phyloP scores from a whole-genome alignment of 2,888 invertebrate genomes.

The Nesidiocoris tenuis region DNA sequence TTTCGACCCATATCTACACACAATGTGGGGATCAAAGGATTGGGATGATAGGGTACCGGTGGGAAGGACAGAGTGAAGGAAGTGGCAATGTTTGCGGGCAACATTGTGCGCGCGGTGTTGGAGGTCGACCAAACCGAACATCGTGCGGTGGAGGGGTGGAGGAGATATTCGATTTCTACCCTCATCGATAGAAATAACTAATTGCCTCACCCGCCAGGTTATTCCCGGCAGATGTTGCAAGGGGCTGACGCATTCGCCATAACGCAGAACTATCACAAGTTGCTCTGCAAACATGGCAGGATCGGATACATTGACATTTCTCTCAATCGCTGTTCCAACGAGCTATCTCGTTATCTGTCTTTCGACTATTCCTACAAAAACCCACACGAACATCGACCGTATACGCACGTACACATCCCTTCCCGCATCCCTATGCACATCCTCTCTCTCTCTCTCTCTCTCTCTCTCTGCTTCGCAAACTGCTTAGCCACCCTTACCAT shows the following conservation, averaged over 20 bases:
- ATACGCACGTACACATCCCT: neutral
- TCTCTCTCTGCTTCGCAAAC: too few relatives aligned
- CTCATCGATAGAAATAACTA: neutral
- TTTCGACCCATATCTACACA: neutral
- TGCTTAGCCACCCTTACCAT: too few relatives aligned
- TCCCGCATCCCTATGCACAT: neutral
- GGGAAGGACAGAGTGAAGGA: neutral
- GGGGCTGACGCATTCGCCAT: neutral
- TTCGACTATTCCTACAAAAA: neutral
- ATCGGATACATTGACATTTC: neutral
- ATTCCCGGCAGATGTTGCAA: too few relatives aligned
- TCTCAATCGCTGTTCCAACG: neutral
- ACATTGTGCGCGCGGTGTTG: neutral
- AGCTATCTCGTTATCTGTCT: too few relatives aligned
- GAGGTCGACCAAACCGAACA: neutral
- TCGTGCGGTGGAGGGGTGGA: neutral
- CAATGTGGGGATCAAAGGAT: neutral
- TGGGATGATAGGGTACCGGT: neutral
- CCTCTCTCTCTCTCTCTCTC: neutral
- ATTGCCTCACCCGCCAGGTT: neutral
- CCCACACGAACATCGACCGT: neutral
- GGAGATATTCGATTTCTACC: neutral
- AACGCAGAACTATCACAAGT: neutral
- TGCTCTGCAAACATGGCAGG: too few relatives aligned
- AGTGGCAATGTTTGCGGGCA: neutral